phyloP scores from a whole-genome alignment of 2,113 vertebrate species.

The Pholis gunnellus region DNA sequence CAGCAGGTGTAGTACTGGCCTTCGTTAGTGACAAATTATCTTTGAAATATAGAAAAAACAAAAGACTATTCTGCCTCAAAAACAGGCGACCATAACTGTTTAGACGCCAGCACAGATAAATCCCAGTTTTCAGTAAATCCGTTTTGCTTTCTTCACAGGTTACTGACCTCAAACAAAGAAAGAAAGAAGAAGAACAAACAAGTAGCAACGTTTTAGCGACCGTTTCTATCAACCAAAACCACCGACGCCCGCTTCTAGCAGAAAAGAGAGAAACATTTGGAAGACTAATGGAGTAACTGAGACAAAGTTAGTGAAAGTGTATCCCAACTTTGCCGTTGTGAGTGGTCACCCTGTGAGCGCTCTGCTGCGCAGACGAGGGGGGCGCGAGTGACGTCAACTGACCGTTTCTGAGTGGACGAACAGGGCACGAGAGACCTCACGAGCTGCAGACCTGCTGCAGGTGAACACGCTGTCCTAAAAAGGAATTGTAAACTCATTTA shows the following conservation, averaged over 20 bases:
- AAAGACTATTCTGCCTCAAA: background rate
- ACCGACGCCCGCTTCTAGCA: slow-evolving; percentile 47
- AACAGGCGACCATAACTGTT: background rate
- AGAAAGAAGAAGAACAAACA: background rate
- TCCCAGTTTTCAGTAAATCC: slow-evolving; percentile 58
- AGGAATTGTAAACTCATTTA: too few species aligned
- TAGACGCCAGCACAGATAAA: slow-evolving; percentile 28
- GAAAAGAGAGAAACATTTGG: slow-evolving; percentile 62
- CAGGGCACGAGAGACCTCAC: slow-evolving; percentile 18
- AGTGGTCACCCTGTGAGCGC: slow-evolving; percentile 25
- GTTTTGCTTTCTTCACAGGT: slow-evolving; percentile 58
- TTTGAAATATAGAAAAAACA: background rate
- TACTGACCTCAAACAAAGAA: slow-evolving; percentile 66
- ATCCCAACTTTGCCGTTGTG: slow-evolving; percentile 6
- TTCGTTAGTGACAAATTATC: background rate
- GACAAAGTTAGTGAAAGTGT: slow-evolving; percentile 25
- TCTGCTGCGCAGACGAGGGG: slow-evolving; percentile 43
- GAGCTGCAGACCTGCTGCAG: slow-evolving; percentile 23
- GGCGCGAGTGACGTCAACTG: slow-evolving; percentile 70
- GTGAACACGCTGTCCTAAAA: slow-evolving; percentile 12
- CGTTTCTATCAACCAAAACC: slow-evolving; percentile 66
- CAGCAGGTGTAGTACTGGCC: slow-evolving; percentile 47
- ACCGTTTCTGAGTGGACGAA: slow-evolving; percentile 33
- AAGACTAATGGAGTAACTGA: background rate
- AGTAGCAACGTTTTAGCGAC: slow-evolving; percentile 20